phyloP scores from a whole-genome alignment of 1,140 invertebrate species.

The Drosophila burlai region DNA sequence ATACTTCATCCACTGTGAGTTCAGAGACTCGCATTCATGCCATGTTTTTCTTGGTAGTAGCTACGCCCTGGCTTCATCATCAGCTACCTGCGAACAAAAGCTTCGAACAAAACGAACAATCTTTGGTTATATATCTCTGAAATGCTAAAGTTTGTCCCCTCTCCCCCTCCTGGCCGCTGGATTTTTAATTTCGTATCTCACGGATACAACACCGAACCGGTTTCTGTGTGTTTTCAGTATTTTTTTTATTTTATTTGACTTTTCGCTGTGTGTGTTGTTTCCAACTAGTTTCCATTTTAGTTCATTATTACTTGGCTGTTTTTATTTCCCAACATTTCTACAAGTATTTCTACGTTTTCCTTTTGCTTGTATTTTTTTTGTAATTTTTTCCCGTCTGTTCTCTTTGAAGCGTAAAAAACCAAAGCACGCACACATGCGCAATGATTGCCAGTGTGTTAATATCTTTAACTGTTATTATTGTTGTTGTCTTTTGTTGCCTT shows the following conservation, averaged over 20 bases:
- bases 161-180: not conserved
- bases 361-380: constrained; percentile 33
- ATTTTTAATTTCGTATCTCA: constrained; percentile 56
- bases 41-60: constrained; percentile 51
- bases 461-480: constrained; percentile 78
- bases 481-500: constrained; percentile 32
- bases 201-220: constrained; percentile 66
- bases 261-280: constrained; percentile 56
- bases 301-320: constrained; percentile 75
- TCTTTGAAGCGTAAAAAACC: constrained; percentile 64
- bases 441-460: constrained; percentile 63
- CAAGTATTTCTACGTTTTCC: constrained; percentile 42
- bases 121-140: constrained; percentile 69
- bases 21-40: constrained; percentile 26
- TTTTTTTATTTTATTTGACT: constrained; percentile 40
- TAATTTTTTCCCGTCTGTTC: constrained; percentile 38
- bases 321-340: constrained; percentile 73
- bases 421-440: constrained; percentile 78
- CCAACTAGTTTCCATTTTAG: constrained; percentile 71
- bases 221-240: constrained; percentile 43
- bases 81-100: constrained; percentile 65
- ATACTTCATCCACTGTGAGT: constrained; percentile 9
- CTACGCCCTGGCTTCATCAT: constrained; percentile 30
- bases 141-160: constrained; percentile 64
- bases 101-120: constrained; percentile 66